Percentiles rank a stretch among this genome's conserved stretches.
Conservation (phyloP, 2,888 invertebrate genomes). For the Cabera pusaria region DNA sequence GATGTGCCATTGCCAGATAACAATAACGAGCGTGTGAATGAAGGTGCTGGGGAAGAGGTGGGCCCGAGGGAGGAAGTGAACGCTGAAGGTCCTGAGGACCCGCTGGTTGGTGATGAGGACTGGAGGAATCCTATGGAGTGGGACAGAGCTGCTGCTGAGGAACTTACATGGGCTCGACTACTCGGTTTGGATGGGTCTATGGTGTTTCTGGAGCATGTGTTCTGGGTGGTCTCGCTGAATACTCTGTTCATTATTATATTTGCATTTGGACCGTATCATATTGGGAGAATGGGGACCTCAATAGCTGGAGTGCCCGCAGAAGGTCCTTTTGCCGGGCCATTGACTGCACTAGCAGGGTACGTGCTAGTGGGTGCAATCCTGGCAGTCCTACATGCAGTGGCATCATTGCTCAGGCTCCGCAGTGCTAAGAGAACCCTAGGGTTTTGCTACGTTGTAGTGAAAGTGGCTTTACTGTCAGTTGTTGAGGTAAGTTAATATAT, state of each 20-base stretch:
- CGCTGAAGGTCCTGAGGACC: conserved; percentile 73
- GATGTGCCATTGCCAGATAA: conserved; percentile 72
- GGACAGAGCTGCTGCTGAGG: conserved; percentile 98
- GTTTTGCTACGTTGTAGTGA: conserved; percentile 94
- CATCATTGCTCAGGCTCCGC: conserved; percentile 90
- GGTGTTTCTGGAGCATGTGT: conserved; percentile 98
- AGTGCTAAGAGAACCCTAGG: conserved; percentile 94
- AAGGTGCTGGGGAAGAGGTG: conserved; percentile 59
- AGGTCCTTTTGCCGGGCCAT: conserved; percentile 95
- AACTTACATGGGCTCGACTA: conserved; percentile 98
- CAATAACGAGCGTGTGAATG: conserved; percentile 74
- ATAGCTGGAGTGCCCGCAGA: conserved; percentile 76
- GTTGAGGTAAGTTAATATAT: conserved; percentile 90
- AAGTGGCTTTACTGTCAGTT: conserved; percentile 96
- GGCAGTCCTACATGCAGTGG: conserved; percentile 92
- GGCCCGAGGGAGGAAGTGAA: conserved; percentile 62
- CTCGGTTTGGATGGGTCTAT: conserved; percentile 98
- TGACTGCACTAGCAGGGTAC: conserved; percentile 97
- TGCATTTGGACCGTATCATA: conserved; percentile 98
- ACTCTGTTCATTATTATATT: conserved; percentile 98
- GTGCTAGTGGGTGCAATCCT: conserved; percentile 93
- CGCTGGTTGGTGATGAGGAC: conserved; percentile 88
- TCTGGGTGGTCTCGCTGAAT: conserved; percentile 99
- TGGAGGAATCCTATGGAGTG: conserved; percentile 99
- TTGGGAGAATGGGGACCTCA: conserved; percentile 93